Conservation (phyloP, 2,888 invertebrate species). For the Acleris laterana region DNA sequence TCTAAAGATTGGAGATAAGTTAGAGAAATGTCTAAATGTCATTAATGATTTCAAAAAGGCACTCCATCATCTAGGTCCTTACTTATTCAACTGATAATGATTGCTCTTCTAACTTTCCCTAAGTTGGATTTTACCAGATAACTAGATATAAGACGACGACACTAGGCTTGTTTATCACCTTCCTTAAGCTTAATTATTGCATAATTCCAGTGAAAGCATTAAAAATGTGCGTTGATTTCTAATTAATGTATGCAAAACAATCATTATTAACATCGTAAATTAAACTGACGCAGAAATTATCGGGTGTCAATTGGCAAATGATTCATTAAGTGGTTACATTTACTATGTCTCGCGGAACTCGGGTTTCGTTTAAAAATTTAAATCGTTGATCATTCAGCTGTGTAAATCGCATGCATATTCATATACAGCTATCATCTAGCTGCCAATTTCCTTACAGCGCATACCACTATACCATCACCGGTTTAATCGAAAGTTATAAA, state of each 20-base stretch:
- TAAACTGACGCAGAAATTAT: constrained; percentile 26
- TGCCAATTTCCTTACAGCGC: constrained; percentile 46
- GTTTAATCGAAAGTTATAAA: constrained; percentile 49
- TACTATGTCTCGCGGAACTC: constrained; percentile 49
- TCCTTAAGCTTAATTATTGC: background rate
- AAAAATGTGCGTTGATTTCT: constrained; percentile 28
- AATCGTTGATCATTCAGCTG: constrained; percentile 46
- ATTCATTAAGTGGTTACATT: constrained; percentile 45
- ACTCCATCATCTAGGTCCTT: background rate
- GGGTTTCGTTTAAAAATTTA: constrained; percentile 39
- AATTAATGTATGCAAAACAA: constrained; percentile 32
- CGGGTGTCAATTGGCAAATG: constrained; percentile 43
- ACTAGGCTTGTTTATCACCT: background rate
- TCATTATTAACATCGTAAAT: constrained; percentile 30
- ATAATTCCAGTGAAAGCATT: constrained; percentile 22
- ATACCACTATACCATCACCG: constrained; percentile 48
- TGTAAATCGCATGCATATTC: constrained; percentile 45
- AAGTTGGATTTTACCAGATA: too few relatives aligned
- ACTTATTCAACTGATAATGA: background rate
- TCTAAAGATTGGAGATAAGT: constrained; percentile 7
- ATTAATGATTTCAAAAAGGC: too few relatives aligned
- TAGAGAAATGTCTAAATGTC: background rate
- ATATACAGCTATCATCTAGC: constrained; percentile 40
- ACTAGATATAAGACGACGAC: too few relatives aligned
- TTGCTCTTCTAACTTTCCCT: background rate